Evolutionary conservation across 2,888 invertebrate species (phyloP).

Genomic region (Caenorhabditis sp.): DNA sequence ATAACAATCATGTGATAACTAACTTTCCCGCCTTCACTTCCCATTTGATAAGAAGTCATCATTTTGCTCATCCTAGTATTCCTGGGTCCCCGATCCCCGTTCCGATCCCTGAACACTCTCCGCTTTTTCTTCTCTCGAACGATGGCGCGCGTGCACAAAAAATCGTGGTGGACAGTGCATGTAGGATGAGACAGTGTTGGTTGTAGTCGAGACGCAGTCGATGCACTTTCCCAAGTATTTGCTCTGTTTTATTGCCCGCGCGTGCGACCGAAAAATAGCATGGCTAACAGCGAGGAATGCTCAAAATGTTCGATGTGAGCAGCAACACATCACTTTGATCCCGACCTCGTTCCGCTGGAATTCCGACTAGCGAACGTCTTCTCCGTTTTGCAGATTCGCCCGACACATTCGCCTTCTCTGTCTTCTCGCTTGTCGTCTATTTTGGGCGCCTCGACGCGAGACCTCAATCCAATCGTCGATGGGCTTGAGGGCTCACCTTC

Average conservation of each 20-base stretch:
- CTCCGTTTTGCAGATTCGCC: not conserved
- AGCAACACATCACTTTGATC: not conserved
- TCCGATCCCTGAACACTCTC: not conserved
- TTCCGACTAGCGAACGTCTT: not conserved
- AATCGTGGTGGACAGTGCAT: conserved; percentile 64
- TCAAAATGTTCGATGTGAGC: conserved; percentile 32
- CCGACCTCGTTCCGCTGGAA: not conserved
- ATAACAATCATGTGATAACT: too few species aligned
- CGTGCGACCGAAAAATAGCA: conserved; percentile 59
- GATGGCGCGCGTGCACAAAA: conserved; percentile 62
- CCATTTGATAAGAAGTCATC: too few species aligned
- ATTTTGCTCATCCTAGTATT: too few species aligned
- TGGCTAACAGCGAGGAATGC: conserved; percentile 19
- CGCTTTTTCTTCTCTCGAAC: conserved; percentile 18
- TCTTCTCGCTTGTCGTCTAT: conserved; percentile 23
- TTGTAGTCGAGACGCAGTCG: conserved; percentile 26
- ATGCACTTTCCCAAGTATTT: conserved; percentile 59
- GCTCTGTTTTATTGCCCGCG: conserved; percentile 59
- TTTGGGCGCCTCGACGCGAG: conserved; percentile 25
- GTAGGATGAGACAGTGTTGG: conserved; percentile 34
- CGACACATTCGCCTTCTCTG: not conserved
- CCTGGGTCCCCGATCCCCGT: too few species aligned
- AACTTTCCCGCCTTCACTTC: too few species aligned
- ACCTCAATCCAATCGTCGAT: conserved; percentile 30
- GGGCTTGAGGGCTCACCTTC: conserved; percentile 54